Evolutionary conservation across 1,140 invertebrate genomes (phyloP), one percentile per base, ranked within the genome.

Genomic region (Drosophila sucinea): DNA sequence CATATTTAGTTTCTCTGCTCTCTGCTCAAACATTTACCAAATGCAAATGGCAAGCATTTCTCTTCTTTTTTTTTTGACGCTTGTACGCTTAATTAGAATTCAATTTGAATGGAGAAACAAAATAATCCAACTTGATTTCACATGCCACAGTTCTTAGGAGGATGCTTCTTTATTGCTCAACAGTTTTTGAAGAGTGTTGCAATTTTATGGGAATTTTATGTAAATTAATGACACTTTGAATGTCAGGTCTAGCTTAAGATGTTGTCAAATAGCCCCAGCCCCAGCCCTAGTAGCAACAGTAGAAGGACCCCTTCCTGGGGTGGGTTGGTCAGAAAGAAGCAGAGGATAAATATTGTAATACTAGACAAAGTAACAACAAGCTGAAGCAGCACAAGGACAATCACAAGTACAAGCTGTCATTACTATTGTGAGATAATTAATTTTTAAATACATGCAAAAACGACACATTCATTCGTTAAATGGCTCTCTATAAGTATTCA

Each of bases 201-300:
- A 61, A 27, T 40, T 80, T 71, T 57, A 73, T 81, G 56, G 11
- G 64, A 44, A 77, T 74, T 74, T 70, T 58, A 84, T 85, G 80
- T 44, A 82, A 82, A 82, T 79, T 66, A 63, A 75, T 79, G 58
- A 67, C 30, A 70, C 51, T 71, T 79, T 83, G 68, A 75, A 83
- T 40, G 67, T 60, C 60, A 58, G 2, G 23, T 51, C 44, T 51
- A 23, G 23, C 44, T 51, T 51, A 51, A 51, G 44, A 51, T 8
- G 11, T 10, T 51, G 44, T 8, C 44, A 51, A 41, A 51, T 51
- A 23, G 44, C 44, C 35, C 8, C 23, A 51, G 25, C 2, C 5
- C 17, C 23, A 25, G 10, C 17, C n/a, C 17, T 17, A 44, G 41
- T 23, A 27, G 6, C 5, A 44, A 7, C 17, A 2, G 17, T 7